A percentile compares a stretch with the other conserved stretches of the same genome.
Conservation (phyloP, 2,113 vertebrate genomes). For the Catharus bicknelli region DNA sequence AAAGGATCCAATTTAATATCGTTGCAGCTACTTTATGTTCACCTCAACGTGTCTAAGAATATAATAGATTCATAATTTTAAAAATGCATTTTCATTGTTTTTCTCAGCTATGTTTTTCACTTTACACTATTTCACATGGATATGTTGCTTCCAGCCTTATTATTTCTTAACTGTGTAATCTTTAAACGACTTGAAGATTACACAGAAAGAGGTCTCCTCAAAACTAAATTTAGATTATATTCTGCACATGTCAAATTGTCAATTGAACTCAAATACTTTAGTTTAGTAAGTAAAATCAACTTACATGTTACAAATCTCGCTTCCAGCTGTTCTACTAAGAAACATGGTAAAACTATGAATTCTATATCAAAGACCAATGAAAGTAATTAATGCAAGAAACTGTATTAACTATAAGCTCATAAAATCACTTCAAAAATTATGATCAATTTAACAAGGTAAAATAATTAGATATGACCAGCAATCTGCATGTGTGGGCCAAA, state of each 20-base stretch:
- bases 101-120: neutral
- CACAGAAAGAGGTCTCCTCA: neutral
- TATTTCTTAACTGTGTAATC: neutral
- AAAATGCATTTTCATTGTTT: neutral
- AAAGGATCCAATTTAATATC: neutral
- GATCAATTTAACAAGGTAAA: neutral
- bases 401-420: neutral
- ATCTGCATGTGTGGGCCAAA: neutral
- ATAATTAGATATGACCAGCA: neutral
- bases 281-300: neutral
- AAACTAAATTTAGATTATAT: neutral
- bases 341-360: neutral
- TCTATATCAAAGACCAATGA: neutral
- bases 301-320: neutral
- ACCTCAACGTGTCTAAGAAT: neutral
- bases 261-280: neutral
- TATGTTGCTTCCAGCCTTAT: neutral
- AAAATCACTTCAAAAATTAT: neutral
- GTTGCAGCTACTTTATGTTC: neutral
- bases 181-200: neutral
- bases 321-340: neutral
- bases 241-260: neutral
- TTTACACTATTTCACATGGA: neutral
- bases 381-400: neutral
- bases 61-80: neutral